phyloP scores from a whole-genome alignment of 2,113 vertebrate genomes.

The Forbesichthys agassizii region DNA sequence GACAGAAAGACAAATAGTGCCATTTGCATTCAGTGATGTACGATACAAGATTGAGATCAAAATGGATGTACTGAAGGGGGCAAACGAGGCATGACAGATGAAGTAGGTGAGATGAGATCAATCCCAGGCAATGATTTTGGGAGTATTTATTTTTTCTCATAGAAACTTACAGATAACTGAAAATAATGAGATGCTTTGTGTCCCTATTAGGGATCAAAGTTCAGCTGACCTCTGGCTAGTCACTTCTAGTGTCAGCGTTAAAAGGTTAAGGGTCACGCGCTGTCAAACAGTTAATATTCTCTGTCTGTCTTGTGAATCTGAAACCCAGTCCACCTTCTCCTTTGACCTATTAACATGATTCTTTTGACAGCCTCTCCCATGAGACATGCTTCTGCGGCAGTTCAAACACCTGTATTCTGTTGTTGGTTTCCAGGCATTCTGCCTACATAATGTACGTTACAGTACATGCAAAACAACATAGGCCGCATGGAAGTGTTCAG shows the following conservation, averaged over 20 bases:
- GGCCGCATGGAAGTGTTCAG: background rate
- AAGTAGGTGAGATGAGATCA: constrained; percentile 50
- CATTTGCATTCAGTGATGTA: constrained; percentile 71
- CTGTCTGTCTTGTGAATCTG: constrained; percentile 1
- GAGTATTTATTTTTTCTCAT: constrained; percentile 27
- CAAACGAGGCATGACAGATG: constrained; percentile 53
- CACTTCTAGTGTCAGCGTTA: constrained; percentile 14
- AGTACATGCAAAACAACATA: constrained; percentile 24
- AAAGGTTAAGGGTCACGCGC: constrained; percentile 30
- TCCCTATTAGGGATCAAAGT: constrained; percentile 19
- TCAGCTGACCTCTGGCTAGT: constrained; percentile 16
- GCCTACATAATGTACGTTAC: background rate
- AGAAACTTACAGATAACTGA: constrained; percentile 12
- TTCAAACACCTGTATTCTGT: constrained; percentile 16
- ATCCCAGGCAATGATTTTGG: constrained; percentile 56
- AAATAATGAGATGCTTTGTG: background rate
- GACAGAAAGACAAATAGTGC: constrained; percentile 66
- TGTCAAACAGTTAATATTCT: constrained; percentile 17
- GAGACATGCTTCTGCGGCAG: background rate
- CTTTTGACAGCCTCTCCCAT: constrained; percentile 22
- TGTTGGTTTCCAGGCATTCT: background rate
- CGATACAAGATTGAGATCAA: constrained; percentile 63
- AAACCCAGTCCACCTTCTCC: background rate
- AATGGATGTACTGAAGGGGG: constrained; percentile 45
- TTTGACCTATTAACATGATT: constrained; percentile 24